Evolutionary conservation across 2,797 vertebrate species (phyloP), one percentile per base, ranked within the genome.

Genomic region (Dendrocincla fuliginosa): DNA sequence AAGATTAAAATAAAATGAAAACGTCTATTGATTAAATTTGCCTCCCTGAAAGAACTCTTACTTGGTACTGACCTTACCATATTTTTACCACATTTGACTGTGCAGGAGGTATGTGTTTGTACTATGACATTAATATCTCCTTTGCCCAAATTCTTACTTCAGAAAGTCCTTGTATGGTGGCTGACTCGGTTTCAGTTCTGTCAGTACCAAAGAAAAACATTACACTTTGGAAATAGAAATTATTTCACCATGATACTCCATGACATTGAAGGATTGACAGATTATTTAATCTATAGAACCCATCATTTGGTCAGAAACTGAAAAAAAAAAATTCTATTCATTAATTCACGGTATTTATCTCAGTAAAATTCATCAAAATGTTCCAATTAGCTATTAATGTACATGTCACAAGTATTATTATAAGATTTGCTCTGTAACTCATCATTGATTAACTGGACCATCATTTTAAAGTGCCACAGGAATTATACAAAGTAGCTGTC

Each of bases 311-410:
- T 76, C 39, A 85, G 55, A 65, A 93, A 75, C 41, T 37, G 35
- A 49, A 81, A 84, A 92, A 68, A 49, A 19, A 44, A 10, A 44
- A 12, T 67, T 60, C 20, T 86, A 5, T 56, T 95, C 33, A 56
- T 95, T 89, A 91, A 92, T 73, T 64, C 33, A 16, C 39, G 17
- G 6, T 80, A 71, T 93, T 91, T 95, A 81, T 85, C 59, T 32
- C 65, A 75, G 42, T 44, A 77, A 56, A 18, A 70, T 90, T 84
- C 16, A 87, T 94, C 84, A 83, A 46, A 79, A 64, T 91, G 56
- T 95, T 85, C 74, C 67, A 91, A 87, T 94, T 94, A 93, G 70
- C 61, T 80, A 56, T 78, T 89, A 93, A 94, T 89, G 25, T 92
- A 64, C 37, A 64, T 64, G 35, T 83, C 70, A 84, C 49, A 79